phyloP scores from a whole-genome alignment of 2,113 vertebrate species.

The Motacilla alba region DNA sequence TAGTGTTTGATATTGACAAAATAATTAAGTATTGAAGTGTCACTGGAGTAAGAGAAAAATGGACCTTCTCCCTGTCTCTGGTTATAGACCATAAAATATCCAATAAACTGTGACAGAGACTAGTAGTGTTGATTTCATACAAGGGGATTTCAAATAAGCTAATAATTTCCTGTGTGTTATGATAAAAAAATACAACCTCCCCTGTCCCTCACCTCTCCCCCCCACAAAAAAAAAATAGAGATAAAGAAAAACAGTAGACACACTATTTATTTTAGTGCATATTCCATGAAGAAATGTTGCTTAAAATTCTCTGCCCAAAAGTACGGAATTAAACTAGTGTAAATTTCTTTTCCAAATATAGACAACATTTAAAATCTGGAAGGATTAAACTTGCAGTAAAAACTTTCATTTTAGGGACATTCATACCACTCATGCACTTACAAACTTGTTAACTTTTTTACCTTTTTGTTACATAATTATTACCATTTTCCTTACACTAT shows the following conservation, averaged over 20 bases:
- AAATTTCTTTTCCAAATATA: background rate
- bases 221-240: fast-evolving
- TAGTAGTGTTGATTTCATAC: background rate
- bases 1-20: background rate
- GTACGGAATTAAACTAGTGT: background rate
- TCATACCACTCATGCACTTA: background rate
- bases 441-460: background rate
- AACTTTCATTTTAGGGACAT: background rate
- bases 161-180: background rate
- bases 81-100: background rate
- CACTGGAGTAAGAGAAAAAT: background rate
- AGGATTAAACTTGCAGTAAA: background rate
- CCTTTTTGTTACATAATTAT: background rate
- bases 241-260: background rate
- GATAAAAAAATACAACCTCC: background rate
- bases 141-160: background rate
- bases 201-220: fast-evolving
- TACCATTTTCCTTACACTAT: background rate
- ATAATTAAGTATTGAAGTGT: background rate
- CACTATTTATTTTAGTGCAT: background rate
- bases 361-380: background rate
- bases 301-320: background rate
- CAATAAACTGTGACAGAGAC: background rate
- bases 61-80: background rate
- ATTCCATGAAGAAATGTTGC: background rate